Conservation (phyloP, 2,113 vertebrate genomes). For the Dromaius novaehollandiae region DNA sequence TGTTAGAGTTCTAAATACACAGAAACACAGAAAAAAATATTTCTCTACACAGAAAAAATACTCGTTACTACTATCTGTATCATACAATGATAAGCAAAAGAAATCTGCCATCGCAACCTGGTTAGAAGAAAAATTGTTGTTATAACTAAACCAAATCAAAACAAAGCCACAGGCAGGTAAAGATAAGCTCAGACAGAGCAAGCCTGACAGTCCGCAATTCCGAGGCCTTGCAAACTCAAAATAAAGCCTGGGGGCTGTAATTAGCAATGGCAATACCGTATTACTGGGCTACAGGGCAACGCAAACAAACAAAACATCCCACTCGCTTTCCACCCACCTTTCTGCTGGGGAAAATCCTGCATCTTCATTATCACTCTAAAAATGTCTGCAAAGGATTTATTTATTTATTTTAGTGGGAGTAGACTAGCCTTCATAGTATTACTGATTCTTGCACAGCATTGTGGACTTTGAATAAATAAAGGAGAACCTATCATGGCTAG, state of each 20-base stretch:
- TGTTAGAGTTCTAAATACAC: too few species aligned
- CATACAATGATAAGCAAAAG: neutral
- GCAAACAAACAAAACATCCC: rapidly evolving
- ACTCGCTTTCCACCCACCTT: neutral
- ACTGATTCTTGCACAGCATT: neutral
- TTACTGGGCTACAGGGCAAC: neutral
- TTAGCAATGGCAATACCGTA: rapidly evolving
- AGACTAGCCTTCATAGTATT: rapidly evolving
- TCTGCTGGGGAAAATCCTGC: neutral
- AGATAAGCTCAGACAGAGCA: neutral
- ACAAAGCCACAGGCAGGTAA: neutral
- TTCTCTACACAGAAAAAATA: too few species aligned
- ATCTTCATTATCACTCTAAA: neutral
- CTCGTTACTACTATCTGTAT: neutral
- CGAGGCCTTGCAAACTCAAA: neutral
- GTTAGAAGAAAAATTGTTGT: neutral
- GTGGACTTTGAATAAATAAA: neutral
- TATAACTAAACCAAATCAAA: neutral
- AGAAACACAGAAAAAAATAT: too few species aligned
- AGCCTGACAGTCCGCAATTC: neutral
- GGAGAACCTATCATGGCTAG: neutral
- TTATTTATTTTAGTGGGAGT: neutral
- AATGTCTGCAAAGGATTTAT: rapidly evolving
- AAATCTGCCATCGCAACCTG: too few species aligned
- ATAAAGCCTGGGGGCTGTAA: neutral